These are phyloP conservation scores for Xiphias gladius DNA, from an alignment of 2,113 vertebrate species.

Conservation along the genomic window DNA sequence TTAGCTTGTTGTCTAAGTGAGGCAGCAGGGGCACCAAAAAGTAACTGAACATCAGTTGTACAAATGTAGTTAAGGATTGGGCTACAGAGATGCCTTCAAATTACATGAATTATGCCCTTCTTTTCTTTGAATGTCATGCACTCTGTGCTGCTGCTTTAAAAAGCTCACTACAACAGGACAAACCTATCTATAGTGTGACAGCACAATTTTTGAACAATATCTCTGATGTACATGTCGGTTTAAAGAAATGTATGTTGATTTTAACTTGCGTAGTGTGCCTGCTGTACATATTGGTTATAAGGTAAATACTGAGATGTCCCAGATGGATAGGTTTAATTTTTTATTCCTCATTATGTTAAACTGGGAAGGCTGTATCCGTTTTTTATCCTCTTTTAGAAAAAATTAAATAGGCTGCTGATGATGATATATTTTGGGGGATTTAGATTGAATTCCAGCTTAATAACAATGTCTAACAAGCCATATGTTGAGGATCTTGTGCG, in stretches of 20 bases:
- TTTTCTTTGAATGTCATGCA: neutral
- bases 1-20: neutral
- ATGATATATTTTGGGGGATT: neutral
- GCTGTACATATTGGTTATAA: neutral
- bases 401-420: neutral
- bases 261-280: neutral
- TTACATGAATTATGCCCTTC: neutral
- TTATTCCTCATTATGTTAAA: neutral
- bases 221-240: too few species aligned
- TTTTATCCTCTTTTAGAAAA: conserved; percentile 4
- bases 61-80: neutral
- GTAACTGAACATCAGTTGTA: neutral
- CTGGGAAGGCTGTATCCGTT: neutral
- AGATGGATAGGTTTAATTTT: neutral
- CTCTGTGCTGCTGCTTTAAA: neutral
- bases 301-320: neutral
- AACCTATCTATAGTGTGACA: neutral
- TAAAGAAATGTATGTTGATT: neutral
- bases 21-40: neutral
- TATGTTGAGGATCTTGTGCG: conserved; percentile 7
- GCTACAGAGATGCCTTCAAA: neutral
- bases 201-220: neutral
- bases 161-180: neutral
- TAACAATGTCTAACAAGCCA: neutral
- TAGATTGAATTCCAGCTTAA: neutral